Base-by-base conservation (phyloP, 1,140 invertebrate genomes). In the Papilio polytes region DNA sequence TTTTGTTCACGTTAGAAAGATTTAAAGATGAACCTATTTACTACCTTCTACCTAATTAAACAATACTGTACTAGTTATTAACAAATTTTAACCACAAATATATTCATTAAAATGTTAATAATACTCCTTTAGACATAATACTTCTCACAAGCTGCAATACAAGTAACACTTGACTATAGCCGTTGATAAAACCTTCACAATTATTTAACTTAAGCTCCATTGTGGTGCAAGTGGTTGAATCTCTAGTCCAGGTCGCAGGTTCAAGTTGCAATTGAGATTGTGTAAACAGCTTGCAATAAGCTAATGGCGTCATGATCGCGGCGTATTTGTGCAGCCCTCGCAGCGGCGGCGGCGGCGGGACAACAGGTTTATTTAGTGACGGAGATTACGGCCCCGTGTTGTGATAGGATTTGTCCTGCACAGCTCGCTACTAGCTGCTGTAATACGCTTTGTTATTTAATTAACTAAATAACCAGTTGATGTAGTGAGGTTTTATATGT, bases 261-360 rank as follows among this genome's bases (percentile, higher is more conserved):
- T 70, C 63, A 31, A 31, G 63, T 36, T 70, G 41, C 74, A 76
- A 76, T 48, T 51, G 20, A 46, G 74, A 10, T 76, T 26, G 44
- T 22, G 48, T 74, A 81, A 80, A 74, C 53, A 80, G 41, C 44
- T 26, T 46, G 88, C 84, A 91, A 91, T 91, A 86, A 89, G 85
- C 85, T 92, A 92, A 92, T 92, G 88, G 88, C 80, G 79, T 78
- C 83, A 88, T 88, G 81, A 91, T 88, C 87, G 74, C 82, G 74
- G 80, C 59, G 81, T 91, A 87, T 91, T 92, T 90, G 85, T 88
- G 84, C 51, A 83, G 88, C 87, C 80, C 83, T 91, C 76, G 44
- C 79, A 78, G 74, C 53, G 79, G 41, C 51, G 26, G 59, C 78
- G 41, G 70, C 51, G 36, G 74, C 77, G 66, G 56, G 51, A 78